Evolutionary conservation across 2,113 vertebrate genomes (phyloP).

Genomic region (Promerops cafer): DNA sequence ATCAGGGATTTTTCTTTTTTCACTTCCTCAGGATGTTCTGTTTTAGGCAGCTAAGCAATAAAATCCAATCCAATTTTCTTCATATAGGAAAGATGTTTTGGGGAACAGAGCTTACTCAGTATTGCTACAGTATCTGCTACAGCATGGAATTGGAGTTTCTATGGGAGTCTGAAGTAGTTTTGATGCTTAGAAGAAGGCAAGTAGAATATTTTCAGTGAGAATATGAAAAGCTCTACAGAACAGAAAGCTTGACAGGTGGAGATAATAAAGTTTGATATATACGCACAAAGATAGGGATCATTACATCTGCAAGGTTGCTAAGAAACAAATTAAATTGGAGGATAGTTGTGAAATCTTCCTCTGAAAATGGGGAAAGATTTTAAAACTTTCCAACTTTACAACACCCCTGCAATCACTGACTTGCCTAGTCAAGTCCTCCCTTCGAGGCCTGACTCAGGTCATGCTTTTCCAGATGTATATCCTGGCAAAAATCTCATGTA

Average conservation of each 20-base stretch:
- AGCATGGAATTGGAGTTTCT: not conserved
- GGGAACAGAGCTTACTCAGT: not conserved
- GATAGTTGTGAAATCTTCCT: not conserved
- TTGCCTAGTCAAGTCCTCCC: not conserved
- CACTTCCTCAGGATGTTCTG: not conserved
- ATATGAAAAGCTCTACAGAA: not conserved
- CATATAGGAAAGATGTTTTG: not conserved
- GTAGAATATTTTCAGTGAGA: not conserved
- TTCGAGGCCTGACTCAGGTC: not conserved
- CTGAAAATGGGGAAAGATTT: not conserved
- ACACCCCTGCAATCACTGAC: not conserved
- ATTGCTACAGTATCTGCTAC: not conserved
- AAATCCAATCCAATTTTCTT: not conserved
- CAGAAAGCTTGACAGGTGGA: not conserved
- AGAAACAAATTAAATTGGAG: conserved; percentile 5
- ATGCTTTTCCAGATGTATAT: not conserved
- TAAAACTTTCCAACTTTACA: not conserved
- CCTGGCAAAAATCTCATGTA: not conserved
- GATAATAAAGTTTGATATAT: conserved; percentile 29
- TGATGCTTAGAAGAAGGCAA: not conserved
- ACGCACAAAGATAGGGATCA: not conserved
- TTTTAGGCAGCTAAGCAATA: not conserved
- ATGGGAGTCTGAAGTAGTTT: not conserved
- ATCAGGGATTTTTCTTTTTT: not conserved
- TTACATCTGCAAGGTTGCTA: not conserved